Conservation (phyloP, 2,888 invertebrate genomes). For the Alloplasta piceator region DNA sequence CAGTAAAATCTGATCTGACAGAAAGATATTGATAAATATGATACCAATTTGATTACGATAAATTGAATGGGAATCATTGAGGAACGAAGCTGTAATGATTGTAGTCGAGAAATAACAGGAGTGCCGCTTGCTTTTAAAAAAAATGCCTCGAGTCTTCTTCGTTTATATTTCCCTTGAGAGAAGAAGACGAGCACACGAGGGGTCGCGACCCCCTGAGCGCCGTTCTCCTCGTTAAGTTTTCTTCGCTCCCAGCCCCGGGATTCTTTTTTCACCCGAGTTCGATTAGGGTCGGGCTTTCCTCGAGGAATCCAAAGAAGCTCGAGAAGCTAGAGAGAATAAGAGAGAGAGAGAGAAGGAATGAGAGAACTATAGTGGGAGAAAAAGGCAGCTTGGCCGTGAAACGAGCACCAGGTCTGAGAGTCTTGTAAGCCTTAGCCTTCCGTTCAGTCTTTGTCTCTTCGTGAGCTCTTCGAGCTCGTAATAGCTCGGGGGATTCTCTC, state of each 20-base stretch:
- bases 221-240: constrained; percentile 44
- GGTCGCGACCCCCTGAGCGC: constrained; percentile 44
- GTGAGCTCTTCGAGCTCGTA: constrained; percentile 49
- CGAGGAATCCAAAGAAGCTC: constrained; percentile 47
- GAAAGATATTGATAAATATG: not conserved
- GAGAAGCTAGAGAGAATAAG: not conserved
- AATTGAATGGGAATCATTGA: constrained; percentile 30
- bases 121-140: constrained; percentile 23
- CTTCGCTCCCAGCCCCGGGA: constrained; percentile 2
- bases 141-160: constrained; percentile 25
- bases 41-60: constrained; percentile 9
- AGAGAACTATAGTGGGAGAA: not conserved
- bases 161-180: constrained; percentile 48
- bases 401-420: constrained; percentile 36
- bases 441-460: constrained; percentile 60
- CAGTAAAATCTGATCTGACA: not conserved
- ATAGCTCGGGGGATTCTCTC: constrained; percentile 57
- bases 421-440: constrained; percentile 48
- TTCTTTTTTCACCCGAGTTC: constrained; percentile 35
- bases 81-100: not conserved
- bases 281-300: constrained; percentile 53
- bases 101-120: not conserved
- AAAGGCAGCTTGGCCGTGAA: constrained; percentile 60
- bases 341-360: not conserved
- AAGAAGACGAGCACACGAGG: constrained; percentile 17